Base-by-base conservation (phyloP, 1,140 invertebrate genomes). In the Odontomachus brunneus region DNA sequence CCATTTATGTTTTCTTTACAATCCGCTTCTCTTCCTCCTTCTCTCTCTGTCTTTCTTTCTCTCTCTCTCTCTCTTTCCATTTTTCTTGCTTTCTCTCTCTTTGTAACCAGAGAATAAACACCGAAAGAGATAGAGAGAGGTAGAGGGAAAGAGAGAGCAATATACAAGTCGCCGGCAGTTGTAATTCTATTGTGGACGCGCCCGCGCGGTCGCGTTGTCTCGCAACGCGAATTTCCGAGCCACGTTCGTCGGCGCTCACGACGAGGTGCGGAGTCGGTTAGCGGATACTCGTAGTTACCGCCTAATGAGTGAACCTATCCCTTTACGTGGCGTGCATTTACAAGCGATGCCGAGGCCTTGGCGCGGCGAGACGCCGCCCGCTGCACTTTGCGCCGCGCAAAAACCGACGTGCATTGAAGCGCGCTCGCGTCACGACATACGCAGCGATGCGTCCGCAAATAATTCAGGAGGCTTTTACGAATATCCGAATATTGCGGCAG, bases 221-320 rank as follows among this genome's bases (percentile, higher is more conserved):
- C 83, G 60, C 80, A 78, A 29, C 72, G 66, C 75, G 85, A 86
- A 87, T 87, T 83, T 76, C 72, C n/a, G 65, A 2, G 29, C 74
- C 75, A 80, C 65, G 75, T 80, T 29, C 65, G 51, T 9, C 9
- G 44, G 49, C 55, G 44, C 24, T 38, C 51, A 71, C 38, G 57
- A 71, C 75, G 67, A 86, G 84, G 85, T 83, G 85, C 49, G 69
- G 80, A 76, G 84, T 66, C 85, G 72, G 80, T 78, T 72, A 67
- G 80, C 82, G 84, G 80, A 87, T 87, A 76, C 84, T 86, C 84
- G 85, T 87, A 87, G 85, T 87, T 86, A 86, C 72, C 87, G 71
- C 71, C 88, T 90, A 89, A 91, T 89, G 88, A 89, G 85, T 84
- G 85, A 89, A 84, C 83, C 85, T 82, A 89, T 89, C 72, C 86